These are phyloP conservation scores for Gnathonemus echidnorhynchus DNA, from an alignment of 2,113 vertebrate genomes.

Conservation along the genomic window DNA sequence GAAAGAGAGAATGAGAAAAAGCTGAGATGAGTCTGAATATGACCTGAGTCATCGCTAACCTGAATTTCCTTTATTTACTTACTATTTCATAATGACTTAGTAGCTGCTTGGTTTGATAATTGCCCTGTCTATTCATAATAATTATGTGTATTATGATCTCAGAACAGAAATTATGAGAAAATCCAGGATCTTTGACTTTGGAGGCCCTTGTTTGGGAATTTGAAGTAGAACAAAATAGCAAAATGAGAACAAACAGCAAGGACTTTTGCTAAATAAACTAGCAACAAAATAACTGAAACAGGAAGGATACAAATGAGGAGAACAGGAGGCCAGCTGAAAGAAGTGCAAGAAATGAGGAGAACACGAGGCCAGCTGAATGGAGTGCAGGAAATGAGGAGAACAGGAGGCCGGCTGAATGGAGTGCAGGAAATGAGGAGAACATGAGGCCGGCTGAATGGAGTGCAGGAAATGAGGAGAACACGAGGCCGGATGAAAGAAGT, in stretches of 20 bases:
- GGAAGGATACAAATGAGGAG: neutral
- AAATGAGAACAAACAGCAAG: neutral
- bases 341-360: neutral
- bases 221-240: neutral
- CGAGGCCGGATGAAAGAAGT: neutral
- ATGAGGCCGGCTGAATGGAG: neutral
- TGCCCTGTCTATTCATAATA: neutral
- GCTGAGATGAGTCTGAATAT: neutral
- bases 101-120: neutral
- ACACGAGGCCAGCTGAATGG: neutral
- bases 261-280: neutral
- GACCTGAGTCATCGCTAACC: neutral
- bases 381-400: neutral
- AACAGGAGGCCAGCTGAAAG: neutral
- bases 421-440: neutral
- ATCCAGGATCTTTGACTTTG: neutral
- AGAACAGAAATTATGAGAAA: neutral
- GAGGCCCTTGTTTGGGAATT: neutral
- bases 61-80: neutral
- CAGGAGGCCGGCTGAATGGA: neutral
- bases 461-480: neutral
- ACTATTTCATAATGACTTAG: neutral
- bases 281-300: neutral
- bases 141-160: neutral
- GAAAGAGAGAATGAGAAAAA: neutral